Evolutionary conservation across 2,797 vertebrate species (phyloP).

Genomic region (Lateolabrax maculatus): DNA sequence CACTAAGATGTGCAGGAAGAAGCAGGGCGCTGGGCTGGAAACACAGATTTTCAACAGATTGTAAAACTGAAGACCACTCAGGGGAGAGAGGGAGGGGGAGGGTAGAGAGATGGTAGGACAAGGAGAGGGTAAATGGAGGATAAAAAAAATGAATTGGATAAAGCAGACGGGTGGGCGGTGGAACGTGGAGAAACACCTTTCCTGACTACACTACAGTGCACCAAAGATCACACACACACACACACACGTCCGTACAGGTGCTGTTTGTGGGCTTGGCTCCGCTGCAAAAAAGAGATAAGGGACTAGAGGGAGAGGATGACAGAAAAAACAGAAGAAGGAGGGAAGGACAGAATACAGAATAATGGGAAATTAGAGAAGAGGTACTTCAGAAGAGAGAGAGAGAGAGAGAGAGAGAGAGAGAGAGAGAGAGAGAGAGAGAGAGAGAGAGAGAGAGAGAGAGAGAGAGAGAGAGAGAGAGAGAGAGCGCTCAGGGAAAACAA

Average conservation of each 20-base stretch:
- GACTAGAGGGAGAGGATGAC: slow-evolving; percentile 44
- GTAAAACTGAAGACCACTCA: slow-evolving; percentile 61
- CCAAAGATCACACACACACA: slow-evolving; percentile 35
- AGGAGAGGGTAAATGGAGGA: slow-evolving; percentile 27
- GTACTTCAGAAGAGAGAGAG: slow-evolving; percentile 58
- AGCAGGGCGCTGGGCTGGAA: slow-evolving; percentile 57
- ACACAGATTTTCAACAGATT: slow-evolving; percentile 67
- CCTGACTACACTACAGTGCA: slow-evolving; percentile 28
- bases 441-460: too few relatives aligned
- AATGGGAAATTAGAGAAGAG: slow-evolving; percentile 70
- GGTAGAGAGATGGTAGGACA: not conserved
- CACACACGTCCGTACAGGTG: slow-evolving; percentile 46
- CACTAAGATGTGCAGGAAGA: slow-evolving; percentile 45
- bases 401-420: too few relatives aligned
- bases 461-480: too few relatives aligned
- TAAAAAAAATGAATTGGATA: slow-evolving; percentile 43
- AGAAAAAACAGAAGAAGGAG: slow-evolving; percentile 34
- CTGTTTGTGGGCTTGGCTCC: slow-evolving; percentile 53
- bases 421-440: too few relatives aligned
- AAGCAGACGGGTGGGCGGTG: slow-evolving; percentile 58
- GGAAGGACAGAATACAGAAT: slow-evolving; percentile 60
- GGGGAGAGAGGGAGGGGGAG: not conserved
- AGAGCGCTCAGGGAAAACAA: slow-evolving; percentile 67
- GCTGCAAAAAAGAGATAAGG: slow-evolving; percentile 74
- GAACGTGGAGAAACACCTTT: slow-evolving; percentile 58